Conservation (phyloP, 2,113 vertebrate genomes). For the Calidris pugnax region DNA sequence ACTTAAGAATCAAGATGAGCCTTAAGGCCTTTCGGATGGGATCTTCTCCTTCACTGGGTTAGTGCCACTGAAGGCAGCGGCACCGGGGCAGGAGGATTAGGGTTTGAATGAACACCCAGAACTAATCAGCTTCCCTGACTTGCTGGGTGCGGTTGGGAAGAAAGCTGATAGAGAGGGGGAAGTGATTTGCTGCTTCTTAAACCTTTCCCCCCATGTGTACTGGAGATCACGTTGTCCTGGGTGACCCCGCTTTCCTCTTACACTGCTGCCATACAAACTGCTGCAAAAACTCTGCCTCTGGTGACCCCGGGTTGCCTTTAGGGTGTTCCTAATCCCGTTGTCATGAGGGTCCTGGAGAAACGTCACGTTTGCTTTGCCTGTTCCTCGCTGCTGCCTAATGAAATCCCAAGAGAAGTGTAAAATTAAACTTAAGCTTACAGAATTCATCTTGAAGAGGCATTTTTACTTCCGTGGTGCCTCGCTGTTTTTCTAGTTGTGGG, state of each 20-base stretch:
- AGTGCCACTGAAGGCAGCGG: not conserved
- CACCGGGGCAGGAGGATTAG: not conserved
- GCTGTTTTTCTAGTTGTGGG: not conserved
- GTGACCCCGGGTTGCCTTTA: not conserved
- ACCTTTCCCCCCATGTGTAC: not conserved
- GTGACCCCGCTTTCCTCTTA: not conserved
- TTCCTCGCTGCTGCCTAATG: not conserved
- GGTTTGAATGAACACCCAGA: not conserved
- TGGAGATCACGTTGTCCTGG: not conserved
- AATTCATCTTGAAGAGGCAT: not conserved
- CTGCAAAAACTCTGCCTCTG: not conserved
- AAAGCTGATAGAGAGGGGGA: not conserved
- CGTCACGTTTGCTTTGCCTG: fast-evolving
- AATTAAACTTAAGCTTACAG: not conserved
- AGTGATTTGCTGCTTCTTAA: not conserved
- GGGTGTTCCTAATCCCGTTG: not conserved
- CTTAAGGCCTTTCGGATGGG: fast-evolving
- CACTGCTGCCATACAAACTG: not conserved
- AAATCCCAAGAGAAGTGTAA: not conserved
- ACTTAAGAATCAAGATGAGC: not conserved
- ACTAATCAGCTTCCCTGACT: not conserved
- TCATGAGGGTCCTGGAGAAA: not conserved
- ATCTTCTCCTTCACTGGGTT: constrained; percentile 3
- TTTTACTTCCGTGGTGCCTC: not conserved
- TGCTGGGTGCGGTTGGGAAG: not conserved